A percentile compares a stretch with the other conserved stretches of the same genome.
These are phyloP conservation scores for Ectobius pallidus DNA, from an alignment of 2,888 invertebrate genomes.

Conservation along the genomic window DNA sequence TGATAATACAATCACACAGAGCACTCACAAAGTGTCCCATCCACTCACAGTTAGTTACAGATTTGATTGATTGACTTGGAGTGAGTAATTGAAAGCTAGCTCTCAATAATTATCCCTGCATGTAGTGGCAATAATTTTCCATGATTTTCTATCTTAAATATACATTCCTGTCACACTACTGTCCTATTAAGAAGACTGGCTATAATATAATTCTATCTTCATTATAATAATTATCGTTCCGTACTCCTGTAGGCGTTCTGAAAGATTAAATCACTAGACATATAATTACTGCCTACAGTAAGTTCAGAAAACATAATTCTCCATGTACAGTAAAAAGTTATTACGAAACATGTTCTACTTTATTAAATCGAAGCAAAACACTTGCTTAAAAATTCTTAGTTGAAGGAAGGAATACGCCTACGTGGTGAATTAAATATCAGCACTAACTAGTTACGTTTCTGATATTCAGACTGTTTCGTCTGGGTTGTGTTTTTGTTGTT, in stretches of 20 bases:
- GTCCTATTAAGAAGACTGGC: not conserved
- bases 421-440: too few relatives aligned
- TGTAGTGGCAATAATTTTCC: not conserved
- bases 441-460: too few relatives aligned
- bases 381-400: too few relatives aligned
- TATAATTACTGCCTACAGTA: not conserved
- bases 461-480: too few relatives aligned
- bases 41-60: too few relatives aligned
- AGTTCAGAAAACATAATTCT: not conserved
- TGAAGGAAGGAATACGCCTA: too few relatives aligned
- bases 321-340: too few relatives aligned
- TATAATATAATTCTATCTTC: not conserved
- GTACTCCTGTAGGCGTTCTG: not conserved
- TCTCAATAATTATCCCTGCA: not conserved
- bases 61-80: not conserved
- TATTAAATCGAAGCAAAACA: too few relatives aligned
- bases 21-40: too few relatives aligned
- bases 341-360: too few relatives aligned
- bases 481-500: too few relatives aligned
- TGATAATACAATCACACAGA: too few relatives aligned
- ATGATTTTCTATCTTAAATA: not conserved
- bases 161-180: not conserved
- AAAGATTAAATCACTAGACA: not conserved
- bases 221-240: constrained; percentile 33
- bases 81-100: not conserved